Evolutionary conservation across 2,797 vertebrate genomes (phyloP).

Genomic region (Rhinogobio ventralis): DNA sequence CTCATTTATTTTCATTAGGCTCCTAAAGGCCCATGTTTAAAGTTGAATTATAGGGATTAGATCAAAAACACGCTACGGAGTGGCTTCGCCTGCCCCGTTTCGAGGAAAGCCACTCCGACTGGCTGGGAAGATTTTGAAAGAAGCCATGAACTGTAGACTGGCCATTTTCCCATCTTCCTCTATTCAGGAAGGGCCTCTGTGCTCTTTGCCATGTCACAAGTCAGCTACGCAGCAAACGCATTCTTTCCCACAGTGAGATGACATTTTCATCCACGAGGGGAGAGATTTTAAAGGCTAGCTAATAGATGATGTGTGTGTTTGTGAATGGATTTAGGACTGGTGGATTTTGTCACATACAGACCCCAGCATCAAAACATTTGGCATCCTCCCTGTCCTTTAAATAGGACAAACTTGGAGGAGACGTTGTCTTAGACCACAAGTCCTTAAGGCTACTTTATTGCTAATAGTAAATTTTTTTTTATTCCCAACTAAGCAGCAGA

Average conservation of each 20-base stretch:
- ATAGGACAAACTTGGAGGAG: conserved; percentile 1
- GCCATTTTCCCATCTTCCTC: conserved; percentile 47
- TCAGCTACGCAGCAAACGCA: conserved; percentile 19
- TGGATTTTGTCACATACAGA: background rate
- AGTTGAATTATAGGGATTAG: conserved; percentile 52
- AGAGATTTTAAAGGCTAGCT: conserved; percentile 36
- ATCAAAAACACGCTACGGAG: conserved; percentile 24
- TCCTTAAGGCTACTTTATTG: background rate
- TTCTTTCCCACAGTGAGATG: conserved; percentile 58
- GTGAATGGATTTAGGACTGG: conserved; percentile 3
- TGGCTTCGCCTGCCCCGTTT: conserved; percentile 24
- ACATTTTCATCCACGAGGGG: conserved; percentile 18
- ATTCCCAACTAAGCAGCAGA: background rate
- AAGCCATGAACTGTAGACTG: conserved; percentile 25
- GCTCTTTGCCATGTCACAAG: conserved; percentile 53
- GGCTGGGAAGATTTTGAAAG: conserved; percentile 31
- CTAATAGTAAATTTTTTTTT: background rate
- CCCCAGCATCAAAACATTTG: conserved; percentile 20
- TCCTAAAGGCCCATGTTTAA: conserved; percentile 44
- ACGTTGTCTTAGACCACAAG: background rate
- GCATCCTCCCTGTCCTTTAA: background rate
- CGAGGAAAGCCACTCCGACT: background rate
- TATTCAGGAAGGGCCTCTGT: conserved; percentile 23
- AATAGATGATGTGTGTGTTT: conserved; percentile 32
- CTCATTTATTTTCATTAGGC: conserved; percentile 49